phyloP scores from a whole-genome alignment of 2,113 vertebrate species.

The Labrus mixtus region DNA sequence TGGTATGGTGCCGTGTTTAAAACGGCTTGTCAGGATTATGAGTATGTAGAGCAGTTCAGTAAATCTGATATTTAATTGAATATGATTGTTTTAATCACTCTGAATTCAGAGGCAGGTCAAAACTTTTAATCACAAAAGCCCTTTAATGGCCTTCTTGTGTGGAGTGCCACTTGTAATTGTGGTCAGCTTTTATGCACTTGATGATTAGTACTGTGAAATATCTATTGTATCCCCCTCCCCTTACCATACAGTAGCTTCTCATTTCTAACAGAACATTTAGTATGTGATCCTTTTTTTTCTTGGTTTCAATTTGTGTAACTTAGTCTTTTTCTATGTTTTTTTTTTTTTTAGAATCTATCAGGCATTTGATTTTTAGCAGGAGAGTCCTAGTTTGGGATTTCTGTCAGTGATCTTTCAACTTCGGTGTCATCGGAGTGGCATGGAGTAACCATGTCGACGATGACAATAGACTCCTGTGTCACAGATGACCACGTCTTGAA shows the following conservation, averaged over 20 bases:
- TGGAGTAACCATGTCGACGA: background rate
- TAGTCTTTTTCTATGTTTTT: background rate
- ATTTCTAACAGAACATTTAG: conserved; percentile 1
- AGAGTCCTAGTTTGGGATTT: conserved; percentile 1
- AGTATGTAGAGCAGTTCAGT: conserved; percentile 64
- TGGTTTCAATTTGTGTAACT: background rate
- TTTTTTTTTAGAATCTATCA: background rate
- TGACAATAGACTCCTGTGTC: conserved; percentile 86
- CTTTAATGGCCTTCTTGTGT: conserved; percentile 78
- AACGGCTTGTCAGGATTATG: conserved; percentile 65
- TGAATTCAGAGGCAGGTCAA: conserved; percentile 80
- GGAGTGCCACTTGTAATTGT: conserved; percentile 79
- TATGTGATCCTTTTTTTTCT: background rate
- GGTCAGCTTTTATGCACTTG: conserved; percentile 77
- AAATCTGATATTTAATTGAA: conserved; percentile 85
- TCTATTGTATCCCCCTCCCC: conserved; percentile 57
- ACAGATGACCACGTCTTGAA: conserved; percentile 89
- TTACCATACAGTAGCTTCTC: conserved; percentile 37
- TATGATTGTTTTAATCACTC: conserved; percentile 85
- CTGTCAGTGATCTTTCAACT: conserved; percentile 4
- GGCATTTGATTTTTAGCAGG: background rate
- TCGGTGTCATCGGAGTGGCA: conserved; percentile 1
- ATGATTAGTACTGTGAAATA: conserved; percentile 72
- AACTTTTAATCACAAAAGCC: conserved; percentile 83
- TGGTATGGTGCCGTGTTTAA: conserved; percentile 51